A percentile compares a stretch with the other conserved stretches of the same genome.
Conservation (phyloP, 2,113 vertebrate genomes). For the Neodon shergylaensis region DNA sequence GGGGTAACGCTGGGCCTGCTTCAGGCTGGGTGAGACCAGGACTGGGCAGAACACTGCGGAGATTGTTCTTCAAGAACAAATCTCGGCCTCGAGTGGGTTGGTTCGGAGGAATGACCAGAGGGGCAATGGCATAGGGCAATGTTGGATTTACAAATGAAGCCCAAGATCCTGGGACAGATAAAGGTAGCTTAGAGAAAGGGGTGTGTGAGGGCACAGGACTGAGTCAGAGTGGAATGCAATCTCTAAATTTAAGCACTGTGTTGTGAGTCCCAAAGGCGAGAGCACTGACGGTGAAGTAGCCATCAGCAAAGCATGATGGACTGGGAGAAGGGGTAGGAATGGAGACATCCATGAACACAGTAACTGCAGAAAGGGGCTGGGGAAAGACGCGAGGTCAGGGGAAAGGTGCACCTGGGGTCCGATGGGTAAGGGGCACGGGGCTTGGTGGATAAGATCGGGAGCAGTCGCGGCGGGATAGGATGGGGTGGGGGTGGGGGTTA, state of each 20-base stretch:
- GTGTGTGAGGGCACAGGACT: background rate
- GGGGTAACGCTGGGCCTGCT: background rate
- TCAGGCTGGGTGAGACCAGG: background rate
- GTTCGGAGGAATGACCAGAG: background rate
- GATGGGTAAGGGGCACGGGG: background rate
- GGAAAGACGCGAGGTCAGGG: background rate
- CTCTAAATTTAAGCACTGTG: background rate
- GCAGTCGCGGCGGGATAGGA: background rate
- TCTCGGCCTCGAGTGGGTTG: background rate
- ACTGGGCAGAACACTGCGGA: background rate
- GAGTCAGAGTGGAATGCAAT: background rate
- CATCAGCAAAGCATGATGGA: background rate
- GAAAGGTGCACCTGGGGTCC: background rate
- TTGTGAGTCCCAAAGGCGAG: background rate
- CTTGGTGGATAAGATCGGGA: background rate
- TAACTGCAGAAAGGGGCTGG: background rate
- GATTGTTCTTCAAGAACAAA: conserved; percentile 8
- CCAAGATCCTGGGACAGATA: background rate
- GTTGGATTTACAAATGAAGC: background rate
- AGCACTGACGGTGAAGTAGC: background rate
- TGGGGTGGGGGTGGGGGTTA: background rate
- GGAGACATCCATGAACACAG: background rate
- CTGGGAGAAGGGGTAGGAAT: background rate
- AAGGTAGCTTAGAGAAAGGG: background rate
- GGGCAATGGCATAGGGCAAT: rapidly evolving